These are phyloP conservation scores for Hyles vespertilio DNA, from an alignment of 1,140 invertebrate genomes.

Conservation along the genomic window DNA sequence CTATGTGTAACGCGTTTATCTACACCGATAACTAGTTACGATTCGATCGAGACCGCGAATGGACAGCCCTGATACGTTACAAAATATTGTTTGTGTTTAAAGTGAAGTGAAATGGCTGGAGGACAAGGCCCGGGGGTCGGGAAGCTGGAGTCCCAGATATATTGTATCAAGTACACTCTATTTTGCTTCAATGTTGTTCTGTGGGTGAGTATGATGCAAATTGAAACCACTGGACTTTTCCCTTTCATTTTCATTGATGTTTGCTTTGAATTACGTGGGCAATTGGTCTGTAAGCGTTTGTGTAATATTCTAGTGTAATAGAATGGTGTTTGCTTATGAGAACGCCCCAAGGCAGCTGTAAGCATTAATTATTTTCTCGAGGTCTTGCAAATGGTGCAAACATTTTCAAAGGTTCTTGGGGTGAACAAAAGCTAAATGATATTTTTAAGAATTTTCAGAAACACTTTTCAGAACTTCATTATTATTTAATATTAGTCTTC, in stretches of 20 bases:
- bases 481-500: no score
- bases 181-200: slow-evolving; percentile 83
- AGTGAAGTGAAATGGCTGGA: slow-evolving; percentile 61
- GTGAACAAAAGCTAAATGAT: no score
- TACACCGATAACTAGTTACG: slow-evolving; percentile 52
- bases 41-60: slow-evolving; percentile 40
- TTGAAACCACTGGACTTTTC: slow-evolving; percentile 10
- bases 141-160: slow-evolving; percentile 80
- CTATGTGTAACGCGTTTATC: slow-evolving; percentile 50
- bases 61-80: slow-evolving; percentile 32
- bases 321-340: not conserved
- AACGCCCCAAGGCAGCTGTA: no score
- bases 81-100: slow-evolving; percentile 29
- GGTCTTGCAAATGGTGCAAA: no score
- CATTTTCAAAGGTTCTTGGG: no score
- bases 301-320: not conserved
- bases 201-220: slow-evolving; percentile 77
- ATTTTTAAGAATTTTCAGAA: no score
- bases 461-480: no score
- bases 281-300: slow-evolving; percentile 9
- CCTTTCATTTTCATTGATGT: slow-evolving; percentile 21
- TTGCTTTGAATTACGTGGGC: slow-evolving; percentile 30
- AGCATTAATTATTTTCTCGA: no score
- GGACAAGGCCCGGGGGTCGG: slow-evolving; percentile 65
- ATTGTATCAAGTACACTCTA: slow-evolving; percentile 82